Conservation (phyloP, 64 coral and sea anemone genomes). For the Stichodactyla mertensii region DNA sequence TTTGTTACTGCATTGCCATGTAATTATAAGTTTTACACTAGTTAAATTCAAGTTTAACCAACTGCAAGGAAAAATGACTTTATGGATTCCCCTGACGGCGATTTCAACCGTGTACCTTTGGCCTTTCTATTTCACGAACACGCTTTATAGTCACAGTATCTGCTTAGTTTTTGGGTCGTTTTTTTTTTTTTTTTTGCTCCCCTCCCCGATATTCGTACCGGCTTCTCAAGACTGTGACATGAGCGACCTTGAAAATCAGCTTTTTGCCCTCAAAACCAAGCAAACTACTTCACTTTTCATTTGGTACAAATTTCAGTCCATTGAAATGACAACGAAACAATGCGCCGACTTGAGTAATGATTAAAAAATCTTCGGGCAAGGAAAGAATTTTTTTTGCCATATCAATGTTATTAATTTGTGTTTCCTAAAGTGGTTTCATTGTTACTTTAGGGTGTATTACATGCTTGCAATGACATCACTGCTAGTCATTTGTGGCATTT, state of each 20-base stretch:
- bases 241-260: not conserved
- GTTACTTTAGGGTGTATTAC: not conserved
- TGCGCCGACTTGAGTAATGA: not conserved
- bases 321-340: not conserved
- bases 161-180: not conserved
- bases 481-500: not conserved
- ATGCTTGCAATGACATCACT: not conserved
- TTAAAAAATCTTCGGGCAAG: not conserved
- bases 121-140: not conserved
- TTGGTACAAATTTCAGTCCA: not conserved
- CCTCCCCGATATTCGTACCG: not conserved
- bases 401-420: not conserved
- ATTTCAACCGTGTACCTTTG: too few relatives aligned
- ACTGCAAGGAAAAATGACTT: too few relatives aligned
- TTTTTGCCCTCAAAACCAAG: not conserved
- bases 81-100: too few relatives aligned
- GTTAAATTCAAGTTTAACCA: not conserved
- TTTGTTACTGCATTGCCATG: not conserved
- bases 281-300: not conserved
- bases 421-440: not conserved
- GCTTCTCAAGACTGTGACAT: not conserved
- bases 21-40: not conserved
- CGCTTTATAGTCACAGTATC: not conserved
- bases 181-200: not conserved
- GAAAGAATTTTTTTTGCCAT: not conserved